Evolutionary conservation across 2,113 vertebrate species (phyloP).

Genomic region (Hirundichthys speculiger): DNA sequence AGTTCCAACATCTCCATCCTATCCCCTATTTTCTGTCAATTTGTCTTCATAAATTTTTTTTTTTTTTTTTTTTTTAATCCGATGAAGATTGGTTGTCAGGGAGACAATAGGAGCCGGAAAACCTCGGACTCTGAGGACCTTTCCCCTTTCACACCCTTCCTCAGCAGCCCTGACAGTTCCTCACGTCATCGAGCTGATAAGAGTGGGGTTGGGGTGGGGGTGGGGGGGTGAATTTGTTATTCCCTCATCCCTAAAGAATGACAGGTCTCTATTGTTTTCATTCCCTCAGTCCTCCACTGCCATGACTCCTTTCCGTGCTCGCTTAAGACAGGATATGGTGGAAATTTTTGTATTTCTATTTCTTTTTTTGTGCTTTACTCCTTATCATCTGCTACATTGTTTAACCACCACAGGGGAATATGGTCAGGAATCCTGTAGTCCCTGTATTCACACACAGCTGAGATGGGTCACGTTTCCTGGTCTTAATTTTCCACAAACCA

Average conservation of each 20-base stretch:
- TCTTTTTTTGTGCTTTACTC: slow-evolving; percentile 46
- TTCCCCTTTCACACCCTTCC: slow-evolving; percentile 73
- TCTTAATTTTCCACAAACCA: neutral
- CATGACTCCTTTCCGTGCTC: slow-evolving; percentile 63
- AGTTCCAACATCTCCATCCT: slow-evolving; percentile 32
- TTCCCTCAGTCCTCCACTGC: slow-evolving; percentile 61
- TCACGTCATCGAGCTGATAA: slow-evolving; percentile 72
- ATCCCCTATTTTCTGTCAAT: slow-evolving; percentile 51
- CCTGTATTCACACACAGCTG: neutral
- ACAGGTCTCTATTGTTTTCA: slow-evolving; percentile 79
- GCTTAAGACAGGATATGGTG: slow-evolving; percentile 62
- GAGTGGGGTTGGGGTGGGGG: slow-evolving; percentile 17
- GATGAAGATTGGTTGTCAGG: slow-evolving; percentile 68
- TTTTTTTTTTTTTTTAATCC: slow-evolving; percentile 70
- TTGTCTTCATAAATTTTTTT: slow-evolving; percentile 67
- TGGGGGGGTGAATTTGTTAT: slow-evolving; percentile 77
- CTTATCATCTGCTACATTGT: slow-evolving; percentile 62
- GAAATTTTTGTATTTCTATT: slow-evolving; percentile 33
- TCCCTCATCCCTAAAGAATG: slow-evolving; percentile 68
- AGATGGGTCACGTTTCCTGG: slow-evolving; percentile 27
- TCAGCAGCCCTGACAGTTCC: slow-evolving; percentile 33
- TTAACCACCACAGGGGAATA: slow-evolving; percentile 28
- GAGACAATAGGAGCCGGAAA: slow-evolving; percentile 81
- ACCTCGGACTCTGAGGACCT: slow-evolving; percentile 59
- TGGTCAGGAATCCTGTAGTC: slow-evolving; percentile 29